Evolutionary conservation across 2,113 vertebrate genomes (phyloP), one percentile per base, ranked within the genome.

Genomic region (Lampris megalopsis): DNA sequence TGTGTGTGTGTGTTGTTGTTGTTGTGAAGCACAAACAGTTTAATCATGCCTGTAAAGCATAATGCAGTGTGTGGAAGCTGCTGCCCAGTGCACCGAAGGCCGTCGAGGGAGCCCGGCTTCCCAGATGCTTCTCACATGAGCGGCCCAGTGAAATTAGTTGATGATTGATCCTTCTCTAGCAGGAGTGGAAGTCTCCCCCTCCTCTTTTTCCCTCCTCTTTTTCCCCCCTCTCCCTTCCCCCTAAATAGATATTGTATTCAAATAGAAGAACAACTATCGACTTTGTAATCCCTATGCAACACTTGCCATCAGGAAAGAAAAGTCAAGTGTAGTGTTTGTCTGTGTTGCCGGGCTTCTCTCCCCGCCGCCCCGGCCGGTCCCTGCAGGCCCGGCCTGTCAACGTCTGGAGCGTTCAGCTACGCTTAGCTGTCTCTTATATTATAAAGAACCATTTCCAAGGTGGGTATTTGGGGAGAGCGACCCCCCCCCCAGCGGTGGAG

Each of bases 241-340:
- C 88, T 93, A 95, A 89, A 95, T 88, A 93, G 81, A 92, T 94
- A 92, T 92, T 94, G 81, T 92, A 95, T 96, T 96, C 94, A 95
- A 96, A 95, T 91, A 94, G 86, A 87, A 89, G 94, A 94, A 89
- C 92, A 86, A 81, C 86, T 93, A 92, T 91, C 94, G 96, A 95
- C 94, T 95, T 89, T 88, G 63, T 93, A 96, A 94, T 95, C 95
- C 95, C 94, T 89, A 87, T 91, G 94, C 91, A 93, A 86, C 90
- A 89, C 91, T 88, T 93, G 93, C 92, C 86, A 81, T 80, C 73
- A 92, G 94, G 49, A 71, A 93, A 91, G 82, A 91, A 91, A 94
- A 97, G 95, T 95, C 94, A 95, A 94, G 91, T 89, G 79, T 84
- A 91, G 91, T 93, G 88, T 96, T 97, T 97, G 94, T 95, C 92